Evolutionary conservation across 1,140 invertebrate species (phyloP).

Genomic region (Spodoptera litura): DNA sequence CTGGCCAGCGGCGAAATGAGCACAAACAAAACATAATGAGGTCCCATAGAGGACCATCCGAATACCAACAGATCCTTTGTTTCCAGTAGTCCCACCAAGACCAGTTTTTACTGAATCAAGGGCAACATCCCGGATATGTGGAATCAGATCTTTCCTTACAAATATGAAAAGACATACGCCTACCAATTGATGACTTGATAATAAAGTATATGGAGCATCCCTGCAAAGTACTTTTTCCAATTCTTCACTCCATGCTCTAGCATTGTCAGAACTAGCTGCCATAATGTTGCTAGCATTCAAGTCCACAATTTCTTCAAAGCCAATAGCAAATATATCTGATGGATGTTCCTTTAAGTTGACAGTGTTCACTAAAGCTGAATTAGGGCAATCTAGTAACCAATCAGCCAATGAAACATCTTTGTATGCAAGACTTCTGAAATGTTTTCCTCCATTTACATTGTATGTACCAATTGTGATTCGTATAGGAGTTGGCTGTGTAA

Average conservation of each 20-base stretch:
- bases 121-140: slow-evolving; percentile 96
- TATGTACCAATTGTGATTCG: slow-evolving; percentile 97
- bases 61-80: slow-evolving; percentile 99
- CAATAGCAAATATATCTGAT: slow-evolving; percentile 98
- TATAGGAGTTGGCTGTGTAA: slow-evolving; percentile 90
- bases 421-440: slow-evolving; percentile 98
- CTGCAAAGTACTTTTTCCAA: slow-evolving; percentile 96
- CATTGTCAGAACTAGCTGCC: slow-evolving; percentile 98
- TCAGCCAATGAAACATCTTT: slow-evolving; percentile 97
- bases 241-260: slow-evolving; percentile 97
- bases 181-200: slow-evolving; percentile 98
- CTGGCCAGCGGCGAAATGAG: slow-evolving; percentile 99
- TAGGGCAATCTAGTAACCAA: slow-evolving; percentile 95
- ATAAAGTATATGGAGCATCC: slow-evolving; percentile 95
- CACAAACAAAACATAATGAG: slow-evolving; percentile 98
- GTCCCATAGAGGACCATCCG: slow-evolving; percentile 96
- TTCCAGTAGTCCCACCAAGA: slow-evolving; percentile 97
- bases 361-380: slow-evolving; percentile 87
- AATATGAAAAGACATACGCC: slow-evolving; percentile 99
- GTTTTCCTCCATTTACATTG: slow-evolving; percentile 99
- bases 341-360: slow-evolving; percentile 87
- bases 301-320: slow-evolving; percentile 99
- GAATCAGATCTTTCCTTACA: slow-evolving; percentile 94
- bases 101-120: slow-evolving; percentile 99
- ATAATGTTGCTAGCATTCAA: slow-evolving; percentile 99